phyloP scores from a whole-genome alignment of 2,888 invertebrate genomes.

The Chromoteleia sp. region DNA sequence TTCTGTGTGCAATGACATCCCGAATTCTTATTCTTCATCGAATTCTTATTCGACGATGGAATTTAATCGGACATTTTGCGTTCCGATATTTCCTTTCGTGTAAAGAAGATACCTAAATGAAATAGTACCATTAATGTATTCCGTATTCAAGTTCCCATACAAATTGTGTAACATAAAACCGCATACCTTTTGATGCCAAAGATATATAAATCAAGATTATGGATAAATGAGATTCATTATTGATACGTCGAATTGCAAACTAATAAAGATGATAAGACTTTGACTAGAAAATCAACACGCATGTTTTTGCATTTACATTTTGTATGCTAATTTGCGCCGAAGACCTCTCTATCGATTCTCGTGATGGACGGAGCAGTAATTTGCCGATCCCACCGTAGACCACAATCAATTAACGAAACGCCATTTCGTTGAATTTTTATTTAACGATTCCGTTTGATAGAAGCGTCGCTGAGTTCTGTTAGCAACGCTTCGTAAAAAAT shows the following conservation, averaged over 20 bases:
- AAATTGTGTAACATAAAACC: slow-evolving; percentile 40
- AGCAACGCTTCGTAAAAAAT: slow-evolving; percentile 40
- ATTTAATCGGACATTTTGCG: slow-evolving; percentile 2
- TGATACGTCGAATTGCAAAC: slow-evolving; percentile 33
- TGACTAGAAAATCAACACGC: slow-evolving; percentile 39
- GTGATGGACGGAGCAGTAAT: slow-evolving; percentile 10
- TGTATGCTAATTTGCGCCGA: slow-evolving; percentile 41
- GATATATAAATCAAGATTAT: slow-evolving; percentile 42
- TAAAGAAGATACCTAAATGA: slow-evolving; percentile 1
- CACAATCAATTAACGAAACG: slow-evolving; percentile 49
- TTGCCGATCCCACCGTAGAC: slow-evolving; percentile 17
- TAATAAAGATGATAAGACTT: slow-evolving; percentile 45
- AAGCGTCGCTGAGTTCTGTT: slow-evolving; percentile 42
- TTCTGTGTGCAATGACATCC: slow-evolving; percentile 5
- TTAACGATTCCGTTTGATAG: slow-evolving; percentile 21
- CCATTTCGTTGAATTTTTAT: slow-evolving; percentile 40
- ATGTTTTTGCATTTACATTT: slow-evolving; percentile 49
- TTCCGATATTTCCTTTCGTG: background rate
- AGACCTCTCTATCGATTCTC: slow-evolving; percentile 24
- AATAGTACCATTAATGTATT: slow-evolving; percentile 27
- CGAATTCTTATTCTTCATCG: slow-evolving; percentile 13
- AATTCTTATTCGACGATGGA: slow-evolving; percentile 8
- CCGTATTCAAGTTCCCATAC: slow-evolving; percentile 21
- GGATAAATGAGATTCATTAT: slow-evolving; percentile 30
- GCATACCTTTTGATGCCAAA: slow-evolving; percentile 9